Conservation (phyloP, 2,797 vertebrate species). For the Microhierax caerulescens region DNA sequence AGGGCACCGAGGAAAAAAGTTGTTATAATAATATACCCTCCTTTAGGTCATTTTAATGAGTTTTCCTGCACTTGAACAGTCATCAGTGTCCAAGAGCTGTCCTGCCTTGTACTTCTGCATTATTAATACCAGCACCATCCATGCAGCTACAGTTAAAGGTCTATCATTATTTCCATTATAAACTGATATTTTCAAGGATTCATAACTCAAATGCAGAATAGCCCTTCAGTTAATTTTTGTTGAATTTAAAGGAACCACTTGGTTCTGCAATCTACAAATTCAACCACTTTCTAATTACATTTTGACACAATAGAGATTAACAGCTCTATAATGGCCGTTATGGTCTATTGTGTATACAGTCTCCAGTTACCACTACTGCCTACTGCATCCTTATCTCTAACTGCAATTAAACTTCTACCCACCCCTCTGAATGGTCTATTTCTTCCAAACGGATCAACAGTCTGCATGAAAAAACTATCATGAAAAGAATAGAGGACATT, state of each 20-base stretch:
- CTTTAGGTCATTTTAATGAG: slow-evolving; percentile 58
- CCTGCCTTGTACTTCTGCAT: slow-evolving; percentile 24
- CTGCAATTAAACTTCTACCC: neutral
- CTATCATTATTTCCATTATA: slow-evolving; percentile 15
- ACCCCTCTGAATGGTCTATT: neutral
- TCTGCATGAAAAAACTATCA: neutral
- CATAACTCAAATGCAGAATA: neutral
- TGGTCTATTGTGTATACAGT: neutral
- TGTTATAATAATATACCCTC: neutral
- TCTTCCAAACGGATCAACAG: neutral
- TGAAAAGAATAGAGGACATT: neutral
- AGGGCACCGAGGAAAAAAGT: neutral
- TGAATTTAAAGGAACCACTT: slow-evolving; percentile 27
- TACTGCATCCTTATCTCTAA: neutral
- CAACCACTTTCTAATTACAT: neutral
- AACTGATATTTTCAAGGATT: slow-evolving; percentile 20
- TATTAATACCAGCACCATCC: neutral
- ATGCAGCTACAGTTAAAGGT: neutral
- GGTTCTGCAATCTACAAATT: neutral
- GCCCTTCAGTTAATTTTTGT: neutral
- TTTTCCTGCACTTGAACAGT: slow-evolving; percentile 34
- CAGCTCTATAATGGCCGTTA: neutral
- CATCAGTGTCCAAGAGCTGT: neutral
- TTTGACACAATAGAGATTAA: slow-evolving; percentile 38
- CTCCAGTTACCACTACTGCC: neutral